Evolutionary conservation across 1,140 invertebrate species (phyloP), one percentile per base, ranked within the genome.

Genomic region (Campodea augens): DNA sequence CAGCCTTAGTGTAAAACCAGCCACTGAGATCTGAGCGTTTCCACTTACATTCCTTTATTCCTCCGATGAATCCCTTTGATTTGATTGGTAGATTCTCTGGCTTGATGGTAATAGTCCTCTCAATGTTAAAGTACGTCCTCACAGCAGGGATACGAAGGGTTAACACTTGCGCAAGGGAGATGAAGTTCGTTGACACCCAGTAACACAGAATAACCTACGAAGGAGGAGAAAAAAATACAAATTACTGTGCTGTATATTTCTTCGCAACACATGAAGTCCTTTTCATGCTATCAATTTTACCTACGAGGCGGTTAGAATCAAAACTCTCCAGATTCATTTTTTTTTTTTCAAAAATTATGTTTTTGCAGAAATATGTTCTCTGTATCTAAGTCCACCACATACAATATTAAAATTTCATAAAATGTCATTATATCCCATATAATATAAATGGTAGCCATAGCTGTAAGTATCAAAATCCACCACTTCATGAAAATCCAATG

Each of bases 131-230:
- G 52, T 72, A 79, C 19, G 71, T 63, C 54, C 81, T 64, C 2
- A 96, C 73, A 32, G 59, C 56, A 12, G 83, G 77, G 44, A 88
- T 70, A 61, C 72, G 80, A 7, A 98, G 63, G 39, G 93, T 29
- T 10, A 70, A 67, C 18, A 84, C 81, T 77, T 95, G 89, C 0
- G 68, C 38, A 4, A 98, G 54, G 0, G 91, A 92, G 46, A 93
- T 74, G n/a, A 81, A 67, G 60, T 98, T 98, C 44, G 75, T 82
- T 22, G 80, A 76, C 24, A 73, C 67, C 92, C 92, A 98, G 58
- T 98, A 97, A 29, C 78, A 76, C 20, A 90, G 64, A 54, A 97
- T 76, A 13, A 81, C 78, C 21, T 78, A 72, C n/a, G 86, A n/a
- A n/a, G n/a, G n/a, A n/a, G n/a, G n/a, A n/a, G 87, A 77, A 78